These are phyloP conservation scores for Cerastis rubricosa DNA, from an alignment of 2,888 invertebrate species.

Conservation along the genomic window DNA sequence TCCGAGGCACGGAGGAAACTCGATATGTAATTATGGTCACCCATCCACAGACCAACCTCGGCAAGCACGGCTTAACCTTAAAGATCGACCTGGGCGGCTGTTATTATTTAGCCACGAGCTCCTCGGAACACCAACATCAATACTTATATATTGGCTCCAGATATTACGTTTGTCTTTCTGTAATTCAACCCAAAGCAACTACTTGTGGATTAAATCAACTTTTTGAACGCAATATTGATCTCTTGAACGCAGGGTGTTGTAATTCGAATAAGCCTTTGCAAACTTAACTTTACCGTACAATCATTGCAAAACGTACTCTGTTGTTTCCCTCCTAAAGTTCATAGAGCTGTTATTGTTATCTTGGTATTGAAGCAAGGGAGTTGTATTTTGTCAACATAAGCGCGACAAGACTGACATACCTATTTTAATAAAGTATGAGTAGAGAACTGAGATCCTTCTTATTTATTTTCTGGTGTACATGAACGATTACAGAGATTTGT, in stretches of 20 bases:
- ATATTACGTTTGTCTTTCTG: constrained; percentile 54
- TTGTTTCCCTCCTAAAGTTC: not conserved
- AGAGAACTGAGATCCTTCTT: constrained; percentile 67
- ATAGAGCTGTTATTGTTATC: constrained; percentile 17
- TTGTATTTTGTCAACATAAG: constrained; percentile 76
- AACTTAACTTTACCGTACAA: constrained; percentile 36
- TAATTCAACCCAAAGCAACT: constrained; percentile 63
- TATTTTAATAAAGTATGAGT: constrained; percentile 77
- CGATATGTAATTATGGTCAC: too few species aligned
- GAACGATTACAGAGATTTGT: constrained; percentile 62
- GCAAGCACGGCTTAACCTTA: too few species aligned
- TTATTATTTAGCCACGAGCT: too few species aligned
- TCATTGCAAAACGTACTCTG: constrained; percentile 58
- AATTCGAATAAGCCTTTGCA: constrained; percentile 79
- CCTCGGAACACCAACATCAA: constrained; percentile 18
- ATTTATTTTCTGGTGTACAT: constrained; percentile 63
- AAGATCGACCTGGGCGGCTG: too few species aligned
- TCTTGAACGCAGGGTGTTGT: constrained; percentile 77
- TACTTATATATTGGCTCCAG: constrained; percentile 35
- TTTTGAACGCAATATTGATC: constrained; percentile 83
- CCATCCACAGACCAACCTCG: too few species aligned
- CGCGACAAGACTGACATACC: constrained; percentile 71
- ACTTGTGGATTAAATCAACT: constrained; percentile 81
- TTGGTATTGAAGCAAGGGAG: constrained; percentile 58
- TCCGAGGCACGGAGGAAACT: too few species aligned